Evolutionary conservation across 1,140 invertebrate species (phyloP), one percentile per base, ranked within the genome.

Genomic region (Anastrepha obliqua): DNA sequence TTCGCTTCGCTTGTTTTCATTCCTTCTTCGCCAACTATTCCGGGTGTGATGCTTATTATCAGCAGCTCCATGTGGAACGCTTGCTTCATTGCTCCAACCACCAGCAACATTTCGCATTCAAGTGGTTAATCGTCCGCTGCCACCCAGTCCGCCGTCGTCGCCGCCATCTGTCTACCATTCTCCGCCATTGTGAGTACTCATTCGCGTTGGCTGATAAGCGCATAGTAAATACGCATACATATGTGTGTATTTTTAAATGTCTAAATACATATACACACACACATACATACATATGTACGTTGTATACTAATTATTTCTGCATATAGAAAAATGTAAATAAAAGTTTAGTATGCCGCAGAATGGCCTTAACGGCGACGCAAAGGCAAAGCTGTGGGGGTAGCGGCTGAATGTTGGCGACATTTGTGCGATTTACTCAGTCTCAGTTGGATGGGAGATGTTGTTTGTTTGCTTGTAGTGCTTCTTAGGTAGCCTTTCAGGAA

Each of bases 61-160:
- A 81, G 44, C 74, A 81, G 74, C 47, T n/a, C 47, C 44, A 51
- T 81, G 74, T 81, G 47, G 70, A 55, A 39, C 42, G 6, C 11
- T 55, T 62, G n/a, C 74, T 81, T 29, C 1, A 29, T 29, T 29
- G 29, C 29, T 29, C 29, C 29, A 29, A 29, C 51, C 51, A 55
- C 11, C 7, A 81, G 42, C 44, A 74, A 44, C 39, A 74, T 74
- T 74, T 81, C 74, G 47, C 74, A 81, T 51, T 58, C 74, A 81
- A 81, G 47, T 81, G 47, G n/a, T 20, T 55, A n/a, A 55, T 6
- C 6, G 47, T 0, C 70, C 17, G 0, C 74, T 8, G 11, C 39
- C 67, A 4, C 42, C 67, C 39, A 17, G 1, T 39, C 51, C 11
- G 1, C 2, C 51, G 51, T 55, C 51, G 51, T 55, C n/a, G 74